Conservation (phyloP, 1,140 invertebrate species). For the Nasonia vitripennis region DNA sequence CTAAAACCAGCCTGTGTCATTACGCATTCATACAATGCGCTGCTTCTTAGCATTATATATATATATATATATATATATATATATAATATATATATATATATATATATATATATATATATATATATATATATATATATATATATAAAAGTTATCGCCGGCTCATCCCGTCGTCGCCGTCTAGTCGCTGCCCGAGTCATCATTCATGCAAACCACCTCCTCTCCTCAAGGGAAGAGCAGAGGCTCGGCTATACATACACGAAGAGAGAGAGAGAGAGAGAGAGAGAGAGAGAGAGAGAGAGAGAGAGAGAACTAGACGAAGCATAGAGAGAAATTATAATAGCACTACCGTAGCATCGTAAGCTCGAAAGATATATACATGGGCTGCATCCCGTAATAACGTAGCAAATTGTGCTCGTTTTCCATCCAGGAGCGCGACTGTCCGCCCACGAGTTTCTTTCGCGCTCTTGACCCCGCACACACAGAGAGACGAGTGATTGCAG, state of each 20-base stretch:
- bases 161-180: background rate
- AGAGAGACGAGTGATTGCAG: background rate
- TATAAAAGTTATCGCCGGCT: background rate
- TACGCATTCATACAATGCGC: background rate
- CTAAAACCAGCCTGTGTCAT: background rate
- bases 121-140: too few species aligned
- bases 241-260: background rate
- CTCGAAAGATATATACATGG: background rate
- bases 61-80: too few species aligned
- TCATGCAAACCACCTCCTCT: background rate
- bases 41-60: background rate
- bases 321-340: background rate
- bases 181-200: background rate
- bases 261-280: too few species aligned
- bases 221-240: background rate
- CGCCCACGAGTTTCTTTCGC: background rate
- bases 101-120: too few species aligned
- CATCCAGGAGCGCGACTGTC: background rate
- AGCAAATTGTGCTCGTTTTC: background rate
- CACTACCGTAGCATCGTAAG: too few species aligned
- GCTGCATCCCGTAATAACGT: background rate
- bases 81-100: too few species aligned
- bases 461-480: background rate
- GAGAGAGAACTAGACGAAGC: background rate
- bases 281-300: too few species aligned